Base-by-base conservation (phyloP, 1,140 invertebrate genomes). In the Drosophila aff. region DNA sequence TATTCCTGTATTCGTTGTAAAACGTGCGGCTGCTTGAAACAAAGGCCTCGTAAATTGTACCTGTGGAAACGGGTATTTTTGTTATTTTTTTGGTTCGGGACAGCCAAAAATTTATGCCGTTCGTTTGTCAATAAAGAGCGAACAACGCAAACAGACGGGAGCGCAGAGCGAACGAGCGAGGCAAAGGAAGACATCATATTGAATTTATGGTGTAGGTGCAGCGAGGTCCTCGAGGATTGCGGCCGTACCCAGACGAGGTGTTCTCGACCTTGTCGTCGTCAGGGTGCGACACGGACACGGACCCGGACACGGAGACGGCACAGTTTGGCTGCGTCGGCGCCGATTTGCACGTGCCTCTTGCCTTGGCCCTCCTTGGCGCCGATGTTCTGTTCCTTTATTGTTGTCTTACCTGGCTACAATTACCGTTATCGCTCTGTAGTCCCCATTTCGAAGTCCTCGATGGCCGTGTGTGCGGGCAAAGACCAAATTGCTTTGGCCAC, bases 401-500 rank as follows among this genome's bases (percentile, higher is more conserved):
- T 79, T 80, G 79, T 87, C 80, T 82, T 82, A 87, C 76, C 83
- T 87, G 67, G 76, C 67, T 64, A 87, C 83, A 86, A 87, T 86
- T 87, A 87, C 79, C 71, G 46, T 73, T 84, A 72, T 74, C 81
- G 44, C 44, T 49, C 46, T 38, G 9, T 13, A 46, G 47, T 49
- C 47, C 47, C 0, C 47, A 49, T 15, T 52, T 31, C 10, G 26
- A 11, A n/a, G 26, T 52, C 28, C n/a, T 49, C 28, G 16, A 21
- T 46, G 55, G 59, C 43, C 60, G 50, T 65, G 60, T 46, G 44
- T 59, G 33, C 40, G 63, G 23, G 62, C 46, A 43, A 43, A 18
- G 57, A 49, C 40, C 52, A 72, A 82, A 87, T 87, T 86, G 83
- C 85, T 63, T 74, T 79, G 78, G 49, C 44, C 73, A 49, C 57